These are phyloP conservation scores for Prosopocoilus inquinatus DNA, from an alignment of 2,888 invertebrate genomes.

Conservation along the genomic window DNA sequence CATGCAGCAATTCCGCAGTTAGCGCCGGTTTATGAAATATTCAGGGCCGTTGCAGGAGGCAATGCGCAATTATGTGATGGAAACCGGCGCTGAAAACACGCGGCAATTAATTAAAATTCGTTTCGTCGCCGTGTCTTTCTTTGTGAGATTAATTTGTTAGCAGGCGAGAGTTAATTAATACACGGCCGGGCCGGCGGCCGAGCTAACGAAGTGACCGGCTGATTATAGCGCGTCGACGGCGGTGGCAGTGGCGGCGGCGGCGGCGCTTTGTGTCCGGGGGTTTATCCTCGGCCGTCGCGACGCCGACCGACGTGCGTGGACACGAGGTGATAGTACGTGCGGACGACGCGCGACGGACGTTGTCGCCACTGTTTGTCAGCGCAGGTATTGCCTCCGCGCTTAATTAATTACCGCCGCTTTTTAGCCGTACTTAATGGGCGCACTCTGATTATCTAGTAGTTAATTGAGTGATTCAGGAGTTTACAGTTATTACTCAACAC, in stretches of 20 bases:
- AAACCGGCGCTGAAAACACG: no score
- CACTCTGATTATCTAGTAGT: no score
- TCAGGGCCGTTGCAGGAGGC: no score
- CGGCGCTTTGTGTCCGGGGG: neutral
- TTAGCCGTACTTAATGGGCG: neutral
- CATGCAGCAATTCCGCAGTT: no score
- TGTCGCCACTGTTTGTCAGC: neutral
- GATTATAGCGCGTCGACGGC: constrained; percentile 2
- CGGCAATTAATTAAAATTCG: no score
- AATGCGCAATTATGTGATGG: no score
- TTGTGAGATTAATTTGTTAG: neutral
- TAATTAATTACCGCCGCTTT: constrained; percentile 2
- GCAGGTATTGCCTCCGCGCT: constrained; percentile 1
- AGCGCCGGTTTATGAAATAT: no score
- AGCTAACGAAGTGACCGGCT: constrained; percentile 5
- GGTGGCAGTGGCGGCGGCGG: no score
- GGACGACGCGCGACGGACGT: neutral
- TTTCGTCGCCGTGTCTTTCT: neutral
- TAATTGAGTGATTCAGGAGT: no score
- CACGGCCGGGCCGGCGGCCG: neutral
- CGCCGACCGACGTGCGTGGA: neutral
- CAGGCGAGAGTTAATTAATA: neutral
- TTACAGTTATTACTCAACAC: no score
- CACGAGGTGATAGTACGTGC: neutral
- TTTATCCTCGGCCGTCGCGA: neutral